These are phyloP conservation scores for Cariama cristata DNA, from an alignment of 2,113 vertebrate species.

Conservation along the genomic window DNA sequence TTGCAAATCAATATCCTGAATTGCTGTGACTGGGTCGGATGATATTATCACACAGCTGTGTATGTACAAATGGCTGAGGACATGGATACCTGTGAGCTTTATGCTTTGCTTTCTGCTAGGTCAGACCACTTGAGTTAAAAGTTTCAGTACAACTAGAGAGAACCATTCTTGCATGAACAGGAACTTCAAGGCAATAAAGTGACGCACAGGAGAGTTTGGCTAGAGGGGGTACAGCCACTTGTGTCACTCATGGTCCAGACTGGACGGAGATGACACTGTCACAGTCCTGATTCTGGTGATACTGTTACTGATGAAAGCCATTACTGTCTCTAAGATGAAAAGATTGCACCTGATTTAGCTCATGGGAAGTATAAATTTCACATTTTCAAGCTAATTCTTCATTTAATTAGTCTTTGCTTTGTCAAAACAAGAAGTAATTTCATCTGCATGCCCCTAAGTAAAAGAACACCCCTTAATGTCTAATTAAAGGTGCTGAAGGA, in stretches of 20 bases:
- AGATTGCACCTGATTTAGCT: neutral
- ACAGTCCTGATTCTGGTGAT: neutral
- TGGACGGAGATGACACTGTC: neutral
- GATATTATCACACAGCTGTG: neutral
- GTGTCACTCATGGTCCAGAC: neutral
- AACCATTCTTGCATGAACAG: neutral
- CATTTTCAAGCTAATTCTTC: neutral
- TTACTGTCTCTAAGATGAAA: neutral
- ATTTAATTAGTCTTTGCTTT: neutral
- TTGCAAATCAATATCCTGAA: neutral
- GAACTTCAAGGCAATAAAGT: neutral
- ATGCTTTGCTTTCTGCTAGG: neutral
- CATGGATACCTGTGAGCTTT: neutral
- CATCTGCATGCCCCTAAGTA: neutral
- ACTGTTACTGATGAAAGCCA: neutral
- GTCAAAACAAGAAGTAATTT: neutral
- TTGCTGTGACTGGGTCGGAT: neutral
- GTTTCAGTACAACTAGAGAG: neutral
- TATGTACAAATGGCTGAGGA: neutral
- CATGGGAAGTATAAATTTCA: neutral
- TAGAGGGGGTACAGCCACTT: neutral
- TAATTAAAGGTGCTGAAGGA: neutral
- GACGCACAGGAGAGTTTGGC: neutral
- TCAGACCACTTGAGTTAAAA: neutral
- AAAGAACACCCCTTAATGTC: neutral